Conservation (phyloP, 1,140 invertebrate genomes). For the Caerostris darwini region DNA sequence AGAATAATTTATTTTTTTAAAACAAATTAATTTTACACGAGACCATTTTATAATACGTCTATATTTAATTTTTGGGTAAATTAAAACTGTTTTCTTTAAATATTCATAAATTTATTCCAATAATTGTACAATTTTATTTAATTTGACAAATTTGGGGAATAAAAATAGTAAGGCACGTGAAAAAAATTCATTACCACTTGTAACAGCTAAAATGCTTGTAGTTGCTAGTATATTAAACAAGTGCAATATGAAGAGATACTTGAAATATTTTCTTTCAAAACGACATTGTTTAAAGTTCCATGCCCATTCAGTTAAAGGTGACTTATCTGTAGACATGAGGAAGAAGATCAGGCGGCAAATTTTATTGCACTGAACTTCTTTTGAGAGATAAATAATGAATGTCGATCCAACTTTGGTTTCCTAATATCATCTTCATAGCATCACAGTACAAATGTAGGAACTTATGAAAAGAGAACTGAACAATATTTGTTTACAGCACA, state of each 20-base stretch:
- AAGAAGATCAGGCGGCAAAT: slow-evolving; percentile 35
- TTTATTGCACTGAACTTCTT: slow-evolving; percentile 33
- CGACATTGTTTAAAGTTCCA: slow-evolving; percentile 68
- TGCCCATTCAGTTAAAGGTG: slow-evolving; percentile 70
- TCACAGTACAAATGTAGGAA: background rate
- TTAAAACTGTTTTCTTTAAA: too few relatives aligned
- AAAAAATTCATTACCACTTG: slow-evolving; percentile 67
- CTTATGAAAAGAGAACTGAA: background rate
- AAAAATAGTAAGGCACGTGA: background rate
- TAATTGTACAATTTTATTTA: too few relatives aligned
- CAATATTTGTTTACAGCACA: slow-evolving; percentile 48
- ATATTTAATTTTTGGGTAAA: too few relatives aligned
- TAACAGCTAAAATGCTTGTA: slow-evolving; percentile 64
- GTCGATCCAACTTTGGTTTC: background rate
- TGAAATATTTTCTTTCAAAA: slow-evolving; percentile 37
- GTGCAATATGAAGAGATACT: slow-evolving; percentile 38
- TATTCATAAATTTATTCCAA: too few relatives aligned
- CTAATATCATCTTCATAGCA: slow-evolving; percentile 24
- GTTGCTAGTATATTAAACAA: slow-evolving; percentile 52
- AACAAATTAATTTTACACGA: too few relatives aligned
- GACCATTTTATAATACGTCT: too few relatives aligned
- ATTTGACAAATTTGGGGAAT: too few relatives aligned
- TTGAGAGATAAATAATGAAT: background rate
- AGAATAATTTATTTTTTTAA: too few relatives aligned
- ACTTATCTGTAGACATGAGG: slow-evolving; percentile 73